Conservation (phyloP, 2,797 vertebrate genomes). For the Cryptoprocta ferox region DNA sequence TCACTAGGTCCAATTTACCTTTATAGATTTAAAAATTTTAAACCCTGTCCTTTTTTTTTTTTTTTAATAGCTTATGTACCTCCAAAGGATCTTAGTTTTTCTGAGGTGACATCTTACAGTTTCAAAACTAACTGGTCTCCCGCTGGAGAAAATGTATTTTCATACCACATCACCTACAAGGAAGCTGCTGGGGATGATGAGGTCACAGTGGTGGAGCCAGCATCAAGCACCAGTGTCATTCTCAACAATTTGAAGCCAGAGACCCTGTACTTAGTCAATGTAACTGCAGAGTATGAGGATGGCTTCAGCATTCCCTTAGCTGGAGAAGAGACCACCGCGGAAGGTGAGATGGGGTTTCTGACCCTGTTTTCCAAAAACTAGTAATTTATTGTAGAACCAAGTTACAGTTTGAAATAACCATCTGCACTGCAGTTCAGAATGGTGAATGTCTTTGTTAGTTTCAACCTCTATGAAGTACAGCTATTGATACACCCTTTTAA, state of each 20-base stretch:
- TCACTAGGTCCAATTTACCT: neutral
- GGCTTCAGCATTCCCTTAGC: constrained; percentile 91
- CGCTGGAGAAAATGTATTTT: constrained; percentile 88
- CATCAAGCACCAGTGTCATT: constrained; percentile 87
- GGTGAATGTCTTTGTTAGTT: neutral
- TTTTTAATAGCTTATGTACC: constrained; percentile 88
- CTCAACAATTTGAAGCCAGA: constrained; percentile 92
- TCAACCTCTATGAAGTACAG: neutral
- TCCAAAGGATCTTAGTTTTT: constrained; percentile 92
- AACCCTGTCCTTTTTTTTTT: neutral
- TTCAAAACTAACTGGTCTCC: constrained; percentile 93
- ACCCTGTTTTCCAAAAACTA: neutral
- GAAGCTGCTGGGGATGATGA: constrained; percentile 87
- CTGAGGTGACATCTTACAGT: constrained; percentile 91
- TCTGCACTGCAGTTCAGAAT: neutral
- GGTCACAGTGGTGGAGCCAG: constrained; percentile 91
- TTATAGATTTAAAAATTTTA: neutral
- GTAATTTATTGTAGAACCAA: neutral
- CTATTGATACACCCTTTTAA: neutral
- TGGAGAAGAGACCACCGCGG: constrained; percentile 92
- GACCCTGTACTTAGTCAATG: constrained; percentile 93
- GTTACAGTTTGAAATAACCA: constrained; percentile 31
- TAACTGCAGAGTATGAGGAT: constrained; percentile 93
- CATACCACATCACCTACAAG: constrained; percentile 92
- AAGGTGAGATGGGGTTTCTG: constrained; percentile 87